Percentiles rank a stretch among this genome's conserved stretches.
Evolutionary conservation across 1,140 invertebrate species (phyloP).

Genomic region (Microplitis demolitor): DNA sequence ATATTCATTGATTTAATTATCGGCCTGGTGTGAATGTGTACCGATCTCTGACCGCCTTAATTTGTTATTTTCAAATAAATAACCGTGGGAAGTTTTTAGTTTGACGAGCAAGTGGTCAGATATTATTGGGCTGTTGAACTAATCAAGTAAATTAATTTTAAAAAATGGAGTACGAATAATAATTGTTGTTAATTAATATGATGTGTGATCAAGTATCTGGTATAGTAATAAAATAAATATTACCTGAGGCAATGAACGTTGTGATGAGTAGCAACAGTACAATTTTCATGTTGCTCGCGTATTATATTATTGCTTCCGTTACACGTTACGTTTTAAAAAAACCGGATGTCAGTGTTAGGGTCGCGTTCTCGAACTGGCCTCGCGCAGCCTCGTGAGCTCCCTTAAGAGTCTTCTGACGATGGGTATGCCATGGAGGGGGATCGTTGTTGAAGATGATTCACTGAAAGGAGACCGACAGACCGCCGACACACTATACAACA

Average conservation of each 20-base stretch:
- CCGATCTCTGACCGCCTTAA: too few relatives aligned
- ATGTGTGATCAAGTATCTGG: too few relatives aligned
- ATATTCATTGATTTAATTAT: not conserved
- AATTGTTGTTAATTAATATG: too few relatives aligned
- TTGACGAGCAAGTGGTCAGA: too few relatives aligned
- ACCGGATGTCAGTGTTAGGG: slow-evolving; percentile 58
- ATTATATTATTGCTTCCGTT: slow-evolving; percentile 41
- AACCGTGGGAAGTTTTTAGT: too few relatives aligned
- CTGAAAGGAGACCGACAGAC: slow-evolving; percentile 25
- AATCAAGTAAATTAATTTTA: too few relatives aligned
- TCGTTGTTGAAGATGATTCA: slow-evolving; percentile 55
- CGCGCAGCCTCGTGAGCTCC: slow-evolving; percentile 53
- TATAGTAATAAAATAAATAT: slow-evolving; percentile 28
- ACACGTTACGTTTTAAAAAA: slow-evolving; percentile 41
- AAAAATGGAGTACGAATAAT: too few relatives aligned
- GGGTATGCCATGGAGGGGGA: slow-evolving; percentile 42
- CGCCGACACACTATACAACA: too few relatives aligned
- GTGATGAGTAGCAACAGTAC: slow-evolving; percentile 46
- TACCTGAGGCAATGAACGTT: slow-evolving; percentile 53
- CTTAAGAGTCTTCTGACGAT: slow-evolving; percentile 59
- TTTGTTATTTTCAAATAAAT: too few relatives aligned
- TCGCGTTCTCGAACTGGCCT: slow-evolving; percentile 60
- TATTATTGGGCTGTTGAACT: too few relatives aligned
- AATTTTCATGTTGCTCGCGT: slow-evolving; percentile 52
- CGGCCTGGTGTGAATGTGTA: too few relatives aligned